These are phyloP conservation scores for Vulpes lagopus DNA, from an alignment of 2,113 vertebrate genomes.

Conservation along the genomic window DNA sequence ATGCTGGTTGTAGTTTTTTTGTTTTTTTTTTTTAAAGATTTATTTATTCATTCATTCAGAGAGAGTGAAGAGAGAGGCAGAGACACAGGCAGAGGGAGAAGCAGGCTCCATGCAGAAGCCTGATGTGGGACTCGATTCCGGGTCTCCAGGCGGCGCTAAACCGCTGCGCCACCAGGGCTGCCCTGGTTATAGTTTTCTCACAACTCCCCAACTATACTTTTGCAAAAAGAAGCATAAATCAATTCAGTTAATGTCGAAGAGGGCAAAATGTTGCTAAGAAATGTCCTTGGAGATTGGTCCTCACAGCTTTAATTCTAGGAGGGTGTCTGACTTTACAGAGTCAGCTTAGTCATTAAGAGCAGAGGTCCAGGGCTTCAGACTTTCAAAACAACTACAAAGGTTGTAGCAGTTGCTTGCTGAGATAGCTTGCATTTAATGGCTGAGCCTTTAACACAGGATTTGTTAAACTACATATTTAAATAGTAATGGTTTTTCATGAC, in stretches of 20 bases:
- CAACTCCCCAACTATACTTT: background rate
- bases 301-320: background rate
- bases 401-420: background rate
- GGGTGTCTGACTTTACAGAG: background rate
- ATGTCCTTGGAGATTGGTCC: background rate
- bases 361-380: background rate
- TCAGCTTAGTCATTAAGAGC: background rate
- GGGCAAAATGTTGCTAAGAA: background rate
- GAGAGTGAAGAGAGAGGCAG: too few species aligned
- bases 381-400: background rate
- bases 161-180: too few species aligned
- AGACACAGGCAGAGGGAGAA: too few species aligned
- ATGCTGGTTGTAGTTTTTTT: background rate
- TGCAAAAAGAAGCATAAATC: slow-evolving; percentile 17
- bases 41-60: too few species aligned
- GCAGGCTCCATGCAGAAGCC: too few species aligned
- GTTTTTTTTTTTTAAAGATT: too few species aligned
- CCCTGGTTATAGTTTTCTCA: background rate
- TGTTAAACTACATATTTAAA: background rate
- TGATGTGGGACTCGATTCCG: too few species aligned
- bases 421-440: background rate
- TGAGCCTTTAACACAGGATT: background rate
- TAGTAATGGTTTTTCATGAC: background rate
- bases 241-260: background rate
- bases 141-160: too few species aligned